Conservation (phyloP, 2,797 vertebrate genomes). For the Telmatherina bonti region DNA sequence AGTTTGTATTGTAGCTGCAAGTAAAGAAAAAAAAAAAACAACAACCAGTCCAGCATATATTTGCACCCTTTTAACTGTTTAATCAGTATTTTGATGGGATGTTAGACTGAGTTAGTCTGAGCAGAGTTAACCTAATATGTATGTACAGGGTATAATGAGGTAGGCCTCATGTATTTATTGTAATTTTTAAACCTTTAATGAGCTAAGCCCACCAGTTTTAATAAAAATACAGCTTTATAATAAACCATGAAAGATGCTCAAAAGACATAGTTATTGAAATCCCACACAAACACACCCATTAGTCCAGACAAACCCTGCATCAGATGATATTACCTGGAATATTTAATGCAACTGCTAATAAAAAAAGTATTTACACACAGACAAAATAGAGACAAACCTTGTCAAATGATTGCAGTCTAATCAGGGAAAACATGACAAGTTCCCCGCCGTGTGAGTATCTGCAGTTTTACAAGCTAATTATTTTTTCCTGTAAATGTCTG, state of each 20-base stretch:
- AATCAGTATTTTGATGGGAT: not conserved
- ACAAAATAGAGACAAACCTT: constrained; percentile 24
- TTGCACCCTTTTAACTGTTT: not conserved
- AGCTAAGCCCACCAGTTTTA: not conserved
- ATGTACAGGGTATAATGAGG: not conserved
- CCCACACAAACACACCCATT: not conserved
- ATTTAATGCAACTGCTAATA: not conserved
- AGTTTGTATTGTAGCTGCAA: not conserved
- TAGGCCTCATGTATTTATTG: not conserved
- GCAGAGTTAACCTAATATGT: not conserved
- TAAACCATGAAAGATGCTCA: not conserved
- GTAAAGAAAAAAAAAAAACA: not conserved
- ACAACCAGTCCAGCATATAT: not conserved
- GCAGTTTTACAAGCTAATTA: constrained; percentile 34
- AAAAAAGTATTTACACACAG: not conserved
- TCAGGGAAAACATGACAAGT: constrained; percentile 20
- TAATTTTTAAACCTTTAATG: constrained; percentile 9
- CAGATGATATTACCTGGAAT: not conserved
- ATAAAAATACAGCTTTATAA: not conserved
- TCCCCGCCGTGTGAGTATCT: constrained; percentile 33
- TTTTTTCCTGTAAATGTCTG: constrained; percentile 35
- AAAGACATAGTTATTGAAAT: not conserved
- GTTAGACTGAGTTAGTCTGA: not conserved
- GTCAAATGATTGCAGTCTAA: constrained; percentile 39
- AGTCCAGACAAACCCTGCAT: not conserved